Evolutionary conservation across 2,113 vertebrate genomes (phyloP).

Genomic region (Siniperca knerii): DNA sequence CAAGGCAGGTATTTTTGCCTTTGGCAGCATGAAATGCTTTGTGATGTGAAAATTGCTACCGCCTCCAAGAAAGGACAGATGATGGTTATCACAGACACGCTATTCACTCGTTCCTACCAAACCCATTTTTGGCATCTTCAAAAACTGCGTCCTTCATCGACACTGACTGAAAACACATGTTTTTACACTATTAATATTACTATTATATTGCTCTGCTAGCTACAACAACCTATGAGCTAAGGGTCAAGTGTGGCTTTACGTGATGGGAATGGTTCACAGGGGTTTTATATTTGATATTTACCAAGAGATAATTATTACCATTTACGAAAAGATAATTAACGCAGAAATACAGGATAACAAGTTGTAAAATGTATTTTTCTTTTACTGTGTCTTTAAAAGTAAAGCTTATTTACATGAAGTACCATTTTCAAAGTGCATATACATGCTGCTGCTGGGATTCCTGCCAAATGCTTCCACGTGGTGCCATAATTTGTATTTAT

Average conservation of each 20-base stretch:
- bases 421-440: neutral
- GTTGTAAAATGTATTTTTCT: neutral
- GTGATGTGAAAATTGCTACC: constrained; percentile 54
- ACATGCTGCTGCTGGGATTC: neutral
- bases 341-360: neutral
- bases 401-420: neutral
- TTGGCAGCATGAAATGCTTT: constrained; percentile 44
- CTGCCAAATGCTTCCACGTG: neutral
- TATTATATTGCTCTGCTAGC: neutral
- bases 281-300: neutral
- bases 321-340: neutral
- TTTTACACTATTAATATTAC: neutral
- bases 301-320: too few relatives aligned
- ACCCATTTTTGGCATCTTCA: constrained; percentile 10
- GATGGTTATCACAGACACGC: constrained; percentile 36
- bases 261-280: neutral
- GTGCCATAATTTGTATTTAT: too few relatives aligned
- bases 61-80: constrained; percentile 18
- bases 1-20: constrained; percentile 41
- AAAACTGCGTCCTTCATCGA: neutral
- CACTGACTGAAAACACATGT: constrained; percentile 6
- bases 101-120: neutral
- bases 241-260: neutral
- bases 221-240: neutral
- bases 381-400: neutral